A percentile compares a stretch with the other conserved stretches of the same genome.
phyloP scores from a whole-genome alignment of 2,797 vertebrate genomes.

The Hirundo rustica region DNA sequence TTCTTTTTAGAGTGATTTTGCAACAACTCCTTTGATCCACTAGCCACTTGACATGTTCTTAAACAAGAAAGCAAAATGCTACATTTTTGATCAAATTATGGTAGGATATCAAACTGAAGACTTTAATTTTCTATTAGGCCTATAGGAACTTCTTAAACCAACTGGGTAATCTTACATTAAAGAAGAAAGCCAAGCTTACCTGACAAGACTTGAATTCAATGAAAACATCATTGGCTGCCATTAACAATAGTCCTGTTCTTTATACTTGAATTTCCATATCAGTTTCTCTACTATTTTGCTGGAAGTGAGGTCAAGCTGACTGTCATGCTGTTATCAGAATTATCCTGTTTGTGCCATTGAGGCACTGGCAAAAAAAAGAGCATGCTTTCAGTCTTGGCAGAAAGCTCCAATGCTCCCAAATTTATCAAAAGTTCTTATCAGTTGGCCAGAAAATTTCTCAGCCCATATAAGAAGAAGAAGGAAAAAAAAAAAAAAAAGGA shows the following conservation, averaged over 20 bases:
- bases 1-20: background rate
- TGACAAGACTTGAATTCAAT: background rate
- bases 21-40: background rate
- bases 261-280: background rate
- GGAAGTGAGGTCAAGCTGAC: background rate
- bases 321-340: background rate
- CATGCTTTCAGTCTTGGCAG: background rate
- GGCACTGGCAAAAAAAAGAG: background rate
- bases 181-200: background rate
- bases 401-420: background rate
- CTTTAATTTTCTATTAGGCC: background rate
- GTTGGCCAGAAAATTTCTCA: background rate
- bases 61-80: background rate
- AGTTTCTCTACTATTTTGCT: background rate
- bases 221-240: background rate
- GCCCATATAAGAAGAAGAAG: background rate
- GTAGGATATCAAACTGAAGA: background rate
- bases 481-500: background rate
- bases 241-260: constrained; percentile 2
- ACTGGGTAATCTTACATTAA: background rate
- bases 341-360: background rate
- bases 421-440: background rate
- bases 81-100: background rate
- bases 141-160: background rate
- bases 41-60: background rate